Evolutionary conservation across 2,113 vertebrate genomes (phyloP).

Genomic region (Tautogolabrus adspersus): DNA sequence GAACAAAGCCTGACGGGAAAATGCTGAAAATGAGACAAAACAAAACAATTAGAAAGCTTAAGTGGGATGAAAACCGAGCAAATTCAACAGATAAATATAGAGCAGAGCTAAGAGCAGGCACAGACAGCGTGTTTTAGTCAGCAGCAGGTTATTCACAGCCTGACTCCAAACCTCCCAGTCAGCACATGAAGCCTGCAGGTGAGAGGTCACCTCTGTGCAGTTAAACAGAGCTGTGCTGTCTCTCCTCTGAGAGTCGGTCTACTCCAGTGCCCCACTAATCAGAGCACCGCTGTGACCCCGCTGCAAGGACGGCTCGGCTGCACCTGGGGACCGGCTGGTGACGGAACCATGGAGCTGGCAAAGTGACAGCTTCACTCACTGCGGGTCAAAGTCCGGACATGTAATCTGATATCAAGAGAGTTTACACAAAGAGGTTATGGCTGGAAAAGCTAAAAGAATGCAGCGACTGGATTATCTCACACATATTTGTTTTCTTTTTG

Average conservation of each 20-base stretch:
- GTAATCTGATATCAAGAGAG: slow-evolving; percentile 30
- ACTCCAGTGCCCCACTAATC: slow-evolving; percentile 59
- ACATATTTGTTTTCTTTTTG: slow-evolving; percentile 12
- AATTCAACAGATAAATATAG: not conserved
- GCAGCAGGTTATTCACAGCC: slow-evolving; percentile 24
- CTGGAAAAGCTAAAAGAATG: not conserved
- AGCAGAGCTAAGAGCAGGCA: slow-evolving; percentile 14
- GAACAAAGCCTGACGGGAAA: not conserved
- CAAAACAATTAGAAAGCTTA: too few species aligned
- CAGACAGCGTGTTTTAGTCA: not conserved
- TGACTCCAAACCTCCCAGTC: slow-evolving; percentile 24
- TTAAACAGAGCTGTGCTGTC: slow-evolving; percentile 39
- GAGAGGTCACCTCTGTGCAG: slow-evolving; percentile 63
- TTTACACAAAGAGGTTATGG: not conserved
- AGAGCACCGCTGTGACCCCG: slow-evolving; percentile 30
- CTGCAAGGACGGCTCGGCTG: slow-evolving; percentile 27
- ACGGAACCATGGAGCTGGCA: not conserved
- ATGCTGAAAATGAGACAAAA: not conserved
- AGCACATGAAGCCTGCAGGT: slow-evolving; percentile 46
- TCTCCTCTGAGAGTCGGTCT: slow-evolving; percentile 40
- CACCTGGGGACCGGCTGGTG: slow-evolving; percentile 16
- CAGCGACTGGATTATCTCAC: not conserved
- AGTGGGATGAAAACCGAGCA: not conserved
- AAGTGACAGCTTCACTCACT: slow-evolving; percentile 29
- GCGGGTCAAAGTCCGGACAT: slow-evolving; percentile 45